Conservation (phyloP, 1,140 invertebrate species). For the Bombus turneri region DNA sequence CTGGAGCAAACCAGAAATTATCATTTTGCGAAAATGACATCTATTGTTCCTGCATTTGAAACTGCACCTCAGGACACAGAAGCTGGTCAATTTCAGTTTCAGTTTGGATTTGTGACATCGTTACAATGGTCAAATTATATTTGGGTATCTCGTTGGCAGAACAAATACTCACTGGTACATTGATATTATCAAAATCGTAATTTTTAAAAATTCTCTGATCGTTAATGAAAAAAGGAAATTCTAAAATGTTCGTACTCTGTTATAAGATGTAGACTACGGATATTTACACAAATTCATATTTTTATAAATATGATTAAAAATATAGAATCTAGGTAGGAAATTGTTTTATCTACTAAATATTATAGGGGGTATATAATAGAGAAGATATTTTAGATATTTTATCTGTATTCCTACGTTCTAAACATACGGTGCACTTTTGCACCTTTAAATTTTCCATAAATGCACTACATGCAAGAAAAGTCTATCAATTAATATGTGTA, state of each 20-base stretch:
- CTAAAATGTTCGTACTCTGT: neutral
- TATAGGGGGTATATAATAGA: too few species aligned
- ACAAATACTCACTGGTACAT: neutral
- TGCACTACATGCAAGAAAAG: too few species aligned
- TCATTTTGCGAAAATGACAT: constrained; percentile 29
- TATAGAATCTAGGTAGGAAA: too few species aligned
- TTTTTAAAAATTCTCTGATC: neutral
- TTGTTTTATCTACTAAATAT: too few species aligned
- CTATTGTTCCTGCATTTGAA: constrained; percentile 45
- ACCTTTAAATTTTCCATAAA: too few species aligned
- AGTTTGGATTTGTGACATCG: constrained; percentile 48
- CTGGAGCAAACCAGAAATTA: constrained; percentile 19
- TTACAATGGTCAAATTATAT: constrained; percentile 48
- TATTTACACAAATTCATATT: too few species aligned
- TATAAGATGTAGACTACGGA: neutral
- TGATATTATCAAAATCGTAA: neutral
- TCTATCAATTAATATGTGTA: too few species aligned
- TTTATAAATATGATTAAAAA: too few species aligned
- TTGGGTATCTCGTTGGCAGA: neutral
- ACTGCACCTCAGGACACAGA: constrained; percentile 31
- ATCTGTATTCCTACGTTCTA: too few species aligned
- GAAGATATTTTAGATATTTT: too few species aligned
- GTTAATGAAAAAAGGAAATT: neutral
- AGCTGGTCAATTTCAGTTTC: constrained; percentile 48
- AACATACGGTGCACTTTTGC: too few species aligned